Conservation (phyloP, 2,113 vertebrate genomes). For the Coregonus clupeaformis region DNA sequence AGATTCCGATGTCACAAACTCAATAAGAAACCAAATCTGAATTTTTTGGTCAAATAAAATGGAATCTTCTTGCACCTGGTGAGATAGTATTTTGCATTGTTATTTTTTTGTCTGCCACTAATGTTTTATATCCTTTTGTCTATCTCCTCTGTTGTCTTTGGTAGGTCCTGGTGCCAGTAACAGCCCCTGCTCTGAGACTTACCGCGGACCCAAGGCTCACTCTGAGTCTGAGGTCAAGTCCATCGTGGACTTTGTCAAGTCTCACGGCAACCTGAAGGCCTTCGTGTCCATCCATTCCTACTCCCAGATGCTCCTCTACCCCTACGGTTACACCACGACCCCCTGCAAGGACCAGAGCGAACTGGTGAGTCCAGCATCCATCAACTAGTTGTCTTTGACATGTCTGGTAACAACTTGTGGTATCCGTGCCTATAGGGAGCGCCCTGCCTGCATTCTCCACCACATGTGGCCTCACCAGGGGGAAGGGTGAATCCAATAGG, state of each 20-base stretch:
- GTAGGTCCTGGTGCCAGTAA: slow-evolving; percentile 81
- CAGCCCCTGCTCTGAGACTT: slow-evolving; percentile 81
- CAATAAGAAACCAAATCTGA: too few relatives aligned
- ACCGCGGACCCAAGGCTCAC: slow-evolving; percentile 77
- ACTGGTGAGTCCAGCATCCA: slow-evolving; percentile 74
- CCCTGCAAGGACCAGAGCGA: slow-evolving; percentile 67
- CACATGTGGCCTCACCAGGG: too few relatives aligned
- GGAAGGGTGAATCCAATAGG: neutral
- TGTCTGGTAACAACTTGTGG: too few relatives aligned
- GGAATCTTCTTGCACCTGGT: too few relatives aligned
- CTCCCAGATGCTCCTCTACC: slow-evolving; percentile 92
- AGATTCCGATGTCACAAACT: too few relatives aligned
- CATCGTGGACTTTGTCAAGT: slow-evolving; percentile 89
- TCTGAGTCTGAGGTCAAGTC: slow-evolving; percentile 89
- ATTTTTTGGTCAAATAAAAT: neutral
- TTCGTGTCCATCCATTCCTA: slow-evolving; percentile 95
- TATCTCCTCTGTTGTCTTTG: too few relatives aligned
- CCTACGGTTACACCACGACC: slow-evolving; percentile 81
- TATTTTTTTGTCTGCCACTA: too few relatives aligned
- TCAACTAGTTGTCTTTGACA: neutral
- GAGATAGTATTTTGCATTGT: too few relatives aligned
- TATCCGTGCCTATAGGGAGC: too few relatives aligned
- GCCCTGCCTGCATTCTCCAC: too few relatives aligned
- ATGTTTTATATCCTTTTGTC: too few relatives aligned
- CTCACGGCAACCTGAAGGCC: slow-evolving; percentile 85